Base-by-base conservation (phyloP, 2,113 vertebrate genomes). In the Pluvianellus socialis region DNA sequence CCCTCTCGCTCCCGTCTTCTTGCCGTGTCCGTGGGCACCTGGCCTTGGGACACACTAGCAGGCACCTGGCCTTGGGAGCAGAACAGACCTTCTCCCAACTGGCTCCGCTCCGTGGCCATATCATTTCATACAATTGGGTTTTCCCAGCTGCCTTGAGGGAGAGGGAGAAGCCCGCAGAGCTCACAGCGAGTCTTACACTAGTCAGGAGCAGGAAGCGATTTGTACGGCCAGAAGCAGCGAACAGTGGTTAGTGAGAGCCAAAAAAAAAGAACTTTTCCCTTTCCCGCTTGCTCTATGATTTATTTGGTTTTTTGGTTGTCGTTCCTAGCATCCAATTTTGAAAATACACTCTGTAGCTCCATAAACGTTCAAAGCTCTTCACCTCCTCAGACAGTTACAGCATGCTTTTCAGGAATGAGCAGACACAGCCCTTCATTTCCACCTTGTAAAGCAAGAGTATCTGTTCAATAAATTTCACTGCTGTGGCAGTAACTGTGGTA, bases 391-490 rank as follows among this genome's bases (percentile, higher is more conserved):
- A 56, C 4, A 58, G 32, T 47, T 59, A 44, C 44, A 22, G 19
- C 40, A 8, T 6, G 21, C 50, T 72, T 56, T 33, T 58, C 42
- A 45, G 49, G 61, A 83, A 75, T 21, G 26, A n/a, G 45, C 35
- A 79, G 35, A 22, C 61, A 72, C 35, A 33, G 56, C 28, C 38
- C 23, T 91, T 79, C 62, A 53, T 85, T 92, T 82, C 92, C 62
- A 92, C 77, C 84, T 92, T 90, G 74, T 63, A 94, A 67, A 90
- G 63, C n/a, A 94, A 61, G 67, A 86, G 80, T 30, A 45, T 33
- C 74, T 66, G 42, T 70, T 95, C 74, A 75, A 93, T 90, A 82
- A 94, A 92, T 87, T 94, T 94, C 74, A 94, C 67, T 74, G 93
- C 62, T 53, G 20, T 66, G 70, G 50, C 87, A 92, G 85, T 95